Conservation (phyloP, 1,140 invertebrate species). For the Paramacrobiotus metropolitanus region DNA sequence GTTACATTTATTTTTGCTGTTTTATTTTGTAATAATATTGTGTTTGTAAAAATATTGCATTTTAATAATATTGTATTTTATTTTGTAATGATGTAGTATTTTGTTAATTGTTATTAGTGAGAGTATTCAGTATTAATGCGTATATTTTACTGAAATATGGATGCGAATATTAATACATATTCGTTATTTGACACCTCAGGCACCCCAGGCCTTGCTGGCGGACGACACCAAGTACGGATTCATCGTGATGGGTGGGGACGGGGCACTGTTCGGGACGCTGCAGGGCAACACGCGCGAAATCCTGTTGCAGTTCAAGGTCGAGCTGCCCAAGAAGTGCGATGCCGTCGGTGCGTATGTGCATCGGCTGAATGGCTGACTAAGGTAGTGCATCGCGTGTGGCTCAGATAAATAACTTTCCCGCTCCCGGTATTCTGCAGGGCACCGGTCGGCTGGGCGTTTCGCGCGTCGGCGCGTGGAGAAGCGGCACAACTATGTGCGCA, state of each 20-base stretch:
- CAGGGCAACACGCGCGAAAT: slow-evolving; percentile 77
- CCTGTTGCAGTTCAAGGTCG: slow-evolving; percentile 95
- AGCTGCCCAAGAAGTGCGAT: slow-evolving; percentile 98
- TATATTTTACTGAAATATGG: slow-evolving; percentile 5
- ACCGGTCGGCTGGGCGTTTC: slow-evolving; percentile 97
- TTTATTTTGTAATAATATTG: not conserved
- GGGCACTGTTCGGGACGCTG: slow-evolving; percentile 92
- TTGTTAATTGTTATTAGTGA: no score
- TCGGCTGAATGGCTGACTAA: no score
- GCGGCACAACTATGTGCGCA: slow-evolving; percentile 94
- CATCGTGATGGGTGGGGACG: slow-evolving; percentile 99
- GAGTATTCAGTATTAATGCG: not conserved
- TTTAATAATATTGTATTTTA: no score
- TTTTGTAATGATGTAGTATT: no score
- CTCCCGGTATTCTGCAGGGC: slow-evolving; percentile 28
- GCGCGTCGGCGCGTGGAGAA: slow-evolving; percentile 98
- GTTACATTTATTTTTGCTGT: not conserved
- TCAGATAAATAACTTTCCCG: slow-evolving; percentile 7
- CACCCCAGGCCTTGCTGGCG: slow-evolving; percentile 79
- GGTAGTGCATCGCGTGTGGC: not conserved
- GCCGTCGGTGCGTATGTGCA: slow-evolving; percentile 17
- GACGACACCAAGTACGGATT: slow-evolving; percentile 99
- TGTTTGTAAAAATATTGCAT: no score
- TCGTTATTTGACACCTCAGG: no score
- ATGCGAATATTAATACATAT: no score